Evolutionary conservation across 2,113 vertebrate genomes (phyloP).

Genomic region (Sander vitreus): DNA sequence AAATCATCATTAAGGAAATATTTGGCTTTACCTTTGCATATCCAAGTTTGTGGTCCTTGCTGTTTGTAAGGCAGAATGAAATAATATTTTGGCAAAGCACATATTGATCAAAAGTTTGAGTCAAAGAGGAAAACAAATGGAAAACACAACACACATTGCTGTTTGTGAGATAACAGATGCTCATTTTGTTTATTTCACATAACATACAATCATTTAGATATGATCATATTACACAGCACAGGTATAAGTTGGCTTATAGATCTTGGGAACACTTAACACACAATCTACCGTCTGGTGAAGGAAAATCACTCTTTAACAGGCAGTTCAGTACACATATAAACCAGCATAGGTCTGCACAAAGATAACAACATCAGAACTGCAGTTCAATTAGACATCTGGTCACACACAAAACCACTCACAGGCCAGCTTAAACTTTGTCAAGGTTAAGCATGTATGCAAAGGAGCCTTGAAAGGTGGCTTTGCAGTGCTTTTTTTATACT

Average conservation of each 20-base stretch:
- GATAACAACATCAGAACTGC: constrained; percentile 26
- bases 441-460: constrained; percentile 40
- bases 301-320: constrained; percentile 5
- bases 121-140: neutral
- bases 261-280: neutral
- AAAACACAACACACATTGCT: constrained; percentile 18
- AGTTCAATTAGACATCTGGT: constrained; percentile 46
- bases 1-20: constrained; percentile 17
- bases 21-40: constrained; percentile 11
- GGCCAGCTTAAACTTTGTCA: constrained; percentile 23
- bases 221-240: constrained; percentile 13
- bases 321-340: neutral
- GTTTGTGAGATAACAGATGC: constrained; percentile 7
- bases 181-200: constrained; percentile 9
- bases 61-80: constrained; percentile 19
- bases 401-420: constrained; percentile 6
- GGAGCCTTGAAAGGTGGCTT: neutral
- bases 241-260: neutral
- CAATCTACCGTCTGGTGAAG: neutral
- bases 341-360: neutral
- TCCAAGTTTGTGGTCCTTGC: constrained; percentile 8
- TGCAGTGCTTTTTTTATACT: constrained; percentile 10
- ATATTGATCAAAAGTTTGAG: constrained; percentile 42
- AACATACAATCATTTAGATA: constrained; percentile 20
- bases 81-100: constrained; percentile 41